Base-by-base conservation (phyloP, 2,113 vertebrate genomes). In the Alectura lathami region DNA sequence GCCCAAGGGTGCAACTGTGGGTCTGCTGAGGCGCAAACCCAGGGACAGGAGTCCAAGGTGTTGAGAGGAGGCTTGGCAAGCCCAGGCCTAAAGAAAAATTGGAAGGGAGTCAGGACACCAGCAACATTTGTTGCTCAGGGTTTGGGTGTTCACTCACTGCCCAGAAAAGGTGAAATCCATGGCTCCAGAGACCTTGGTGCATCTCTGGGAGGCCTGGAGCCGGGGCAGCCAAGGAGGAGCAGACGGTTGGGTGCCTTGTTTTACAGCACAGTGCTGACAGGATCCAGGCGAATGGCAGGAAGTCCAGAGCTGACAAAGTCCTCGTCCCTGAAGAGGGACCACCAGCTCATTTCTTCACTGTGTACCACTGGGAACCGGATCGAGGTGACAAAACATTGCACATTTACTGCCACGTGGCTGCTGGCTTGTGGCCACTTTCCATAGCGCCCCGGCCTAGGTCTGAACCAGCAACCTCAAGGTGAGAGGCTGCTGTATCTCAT, bases 401-500 rank as follows among this genome's bases (percentile, higher is more conserved):
- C 17, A 4, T 51, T 45, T 51, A 36, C 78, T 77, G 57, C 69
- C 76, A 68, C 2, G 1, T 10, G 42, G 34, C 64, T 63, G 56
- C 56, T 92, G 83, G 59, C 64, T 94, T 81, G 88, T 64, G 69
- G 66, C 66, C 76, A 86, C 51, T 88, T 83, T 34, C 51, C 74
- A 2, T 5, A 70, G 77, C n/a, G 18, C 79, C 76, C 70, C 4
- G n/a, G 43, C 40, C 79, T 69, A 50, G 36, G 43, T 64, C 60
- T 91, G 91, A 94, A 88, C 51, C 20, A 78, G 45, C 64, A 75
- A 78, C 80, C 80, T 91, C 83, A 77, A 94, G 54, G 94, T 96
- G 94, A 94, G 69, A 82, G 69, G 88, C 76, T 83, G 64, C 57
- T 86, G 66, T 64, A 88, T 84, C 50, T 92, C 83, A 76, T 90